Evolutionary conservation across 2,888 invertebrate species (phyloP).

Genomic region (Acanthosepion esculentum): DNA sequence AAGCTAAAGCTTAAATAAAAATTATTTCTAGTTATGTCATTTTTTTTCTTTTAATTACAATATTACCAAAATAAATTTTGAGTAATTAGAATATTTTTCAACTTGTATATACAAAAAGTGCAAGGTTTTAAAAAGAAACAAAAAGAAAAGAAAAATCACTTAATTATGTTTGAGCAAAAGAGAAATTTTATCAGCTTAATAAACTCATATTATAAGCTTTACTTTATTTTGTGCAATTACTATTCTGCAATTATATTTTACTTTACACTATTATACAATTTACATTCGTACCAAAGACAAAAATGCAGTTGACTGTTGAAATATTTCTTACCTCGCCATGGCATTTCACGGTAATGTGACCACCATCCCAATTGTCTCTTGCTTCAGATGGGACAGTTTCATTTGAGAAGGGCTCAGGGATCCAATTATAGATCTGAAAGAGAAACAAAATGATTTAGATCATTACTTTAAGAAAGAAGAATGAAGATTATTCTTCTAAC

Average conservation of each 20-base stretch:
- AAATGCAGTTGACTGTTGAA: background rate
- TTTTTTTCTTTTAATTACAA: background rate
- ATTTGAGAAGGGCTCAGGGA: conserved; percentile 54
- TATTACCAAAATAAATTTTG: too few relatives aligned
- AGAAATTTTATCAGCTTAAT: too few relatives aligned
- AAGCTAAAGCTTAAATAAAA: background rate
- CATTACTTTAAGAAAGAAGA: background rate
- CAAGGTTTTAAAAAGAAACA: too few relatives aligned
- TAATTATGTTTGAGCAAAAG: too few relatives aligned
- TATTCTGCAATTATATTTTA: too few relatives aligned
- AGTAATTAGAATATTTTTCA: too few relatives aligned
- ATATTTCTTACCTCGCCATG: conserved; percentile 54
- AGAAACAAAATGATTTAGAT: background rate
- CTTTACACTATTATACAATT: too few relatives aligned
- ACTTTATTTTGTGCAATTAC: too few relatives aligned
- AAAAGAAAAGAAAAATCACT: too few relatives aligned
- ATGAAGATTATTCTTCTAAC: conserved; percentile 38
- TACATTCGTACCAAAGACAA: too few relatives aligned
- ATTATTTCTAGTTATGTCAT: background rate
- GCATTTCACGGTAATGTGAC: conserved; percentile 53
- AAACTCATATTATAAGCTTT: too few relatives aligned
- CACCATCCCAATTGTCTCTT: conserved; percentile 50
- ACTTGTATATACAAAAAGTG: too few relatives aligned
- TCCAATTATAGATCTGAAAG: conserved; percentile 54
- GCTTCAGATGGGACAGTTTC: conserved; percentile 52